Evolutionary conservation across 2,888 invertebrate species (phyloP), one percentile per base, ranked within the genome.

Genomic region (Diadegma fenestrale): DNA sequence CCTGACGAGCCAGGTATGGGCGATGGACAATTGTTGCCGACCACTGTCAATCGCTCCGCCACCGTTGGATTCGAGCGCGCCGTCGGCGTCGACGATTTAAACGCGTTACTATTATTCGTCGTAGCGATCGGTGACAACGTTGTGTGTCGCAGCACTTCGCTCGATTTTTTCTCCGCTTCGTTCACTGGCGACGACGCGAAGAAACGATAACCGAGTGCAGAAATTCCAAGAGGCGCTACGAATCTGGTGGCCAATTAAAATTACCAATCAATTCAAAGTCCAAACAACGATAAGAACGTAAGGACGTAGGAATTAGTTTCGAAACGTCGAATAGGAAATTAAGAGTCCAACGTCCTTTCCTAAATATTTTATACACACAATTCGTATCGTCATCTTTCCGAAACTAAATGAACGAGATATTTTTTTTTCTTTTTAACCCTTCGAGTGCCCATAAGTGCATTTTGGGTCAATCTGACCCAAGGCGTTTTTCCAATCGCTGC

Each of bases 201-300:
- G 82, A 93, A 92, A 85, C 93, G 92, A 89, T 93, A 93, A 43
- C 93, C 94, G 54, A 92, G 85, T 19, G 92, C 93, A 43, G 91
- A 90, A 48, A 92, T 82, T 33, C 91, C 91, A 58, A 92, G 84
- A 30, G 94, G 92, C 82, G 92, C 89, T 77, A 91, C 90, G 87
- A 93, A 92, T 88, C 93, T 93, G 86, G 17, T 26, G 6, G 6
- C 14, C 82, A 84, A 22, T 22, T 22, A 19, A 73, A 54, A 26
- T 22, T 8, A n/a, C 22, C n/a, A 26, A 17, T n/a, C 30, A 61
- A 58, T 10, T 14, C 7, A 64, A 33, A 17, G 30, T 30, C 2
- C 17, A 33, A 12, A 10, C 30, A 17, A 45, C 12, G 37, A 37
- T 37, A 37, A 37, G 37, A 37, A 37, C 10, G 37, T 37, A 37